phyloP scores from a whole-genome alignment of 1,140 invertebrate species.

The Argopecten irradians region DNA sequence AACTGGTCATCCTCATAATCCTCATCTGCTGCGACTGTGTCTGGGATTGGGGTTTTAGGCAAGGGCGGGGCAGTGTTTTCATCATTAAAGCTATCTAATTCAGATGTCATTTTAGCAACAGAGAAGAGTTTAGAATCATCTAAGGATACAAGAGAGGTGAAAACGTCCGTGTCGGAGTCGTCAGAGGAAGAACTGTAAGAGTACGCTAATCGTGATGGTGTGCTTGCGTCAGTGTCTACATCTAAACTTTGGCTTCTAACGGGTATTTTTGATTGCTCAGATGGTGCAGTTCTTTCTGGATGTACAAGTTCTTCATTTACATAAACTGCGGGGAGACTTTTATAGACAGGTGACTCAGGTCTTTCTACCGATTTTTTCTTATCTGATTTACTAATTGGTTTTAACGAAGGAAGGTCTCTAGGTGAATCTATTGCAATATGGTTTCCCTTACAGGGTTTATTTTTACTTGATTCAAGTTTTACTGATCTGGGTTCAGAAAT shows the following conservation, averaged over 20 bases:
- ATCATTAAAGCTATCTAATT: conserved; percentile 1
- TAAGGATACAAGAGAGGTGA: neutral
- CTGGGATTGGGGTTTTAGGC: neutral
- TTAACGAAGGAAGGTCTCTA: neutral
- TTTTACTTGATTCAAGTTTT: conserved; percentile 1
- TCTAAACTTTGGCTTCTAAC: neutral
- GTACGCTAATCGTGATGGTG: neutral
- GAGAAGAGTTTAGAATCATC: conserved; percentile 9
- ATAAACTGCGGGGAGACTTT: neutral
- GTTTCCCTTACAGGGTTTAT: neutral
- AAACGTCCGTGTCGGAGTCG: neutral
- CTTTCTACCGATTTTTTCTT: neutral
- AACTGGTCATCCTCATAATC: neutral
- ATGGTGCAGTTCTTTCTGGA: neutral
- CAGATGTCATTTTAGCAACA: neutral
- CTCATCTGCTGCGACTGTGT: neutral
- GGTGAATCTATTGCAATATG: neutral
- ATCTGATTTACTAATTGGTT: neutral
- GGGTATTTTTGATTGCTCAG: neutral
- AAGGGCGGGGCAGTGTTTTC: neutral
- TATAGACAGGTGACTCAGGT: neutral
- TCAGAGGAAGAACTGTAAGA: neutral
- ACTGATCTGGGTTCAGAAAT: conserved; percentile 21
- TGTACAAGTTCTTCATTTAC: neutral
- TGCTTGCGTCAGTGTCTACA: neutral